phyloP scores from a whole-genome alignment of 2,797 vertebrate species.

The Anguilla megastoma region DNA sequence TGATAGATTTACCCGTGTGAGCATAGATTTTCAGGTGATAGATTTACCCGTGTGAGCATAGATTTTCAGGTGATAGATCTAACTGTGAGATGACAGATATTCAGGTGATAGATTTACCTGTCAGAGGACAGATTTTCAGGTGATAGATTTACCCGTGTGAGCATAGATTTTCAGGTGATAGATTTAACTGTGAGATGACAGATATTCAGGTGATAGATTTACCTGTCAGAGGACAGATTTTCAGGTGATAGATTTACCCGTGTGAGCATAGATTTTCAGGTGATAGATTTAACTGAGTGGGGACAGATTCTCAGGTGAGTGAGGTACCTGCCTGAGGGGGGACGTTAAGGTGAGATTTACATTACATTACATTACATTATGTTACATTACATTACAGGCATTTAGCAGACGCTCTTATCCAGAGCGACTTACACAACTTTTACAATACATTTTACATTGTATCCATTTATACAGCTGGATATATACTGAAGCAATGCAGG shows the following conservation, averaged over 20 bases:
- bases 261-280: no score
- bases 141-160: not conserved
- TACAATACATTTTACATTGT: no score
- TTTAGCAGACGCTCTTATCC: no score
- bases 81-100: not conserved
- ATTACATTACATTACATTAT: no score
- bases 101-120: no score
- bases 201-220: not conserved
- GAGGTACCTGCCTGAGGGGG: no score
- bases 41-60: not conserved
- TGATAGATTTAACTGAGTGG: not conserved
- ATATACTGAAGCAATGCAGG: no score
- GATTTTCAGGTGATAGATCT: not conserved
- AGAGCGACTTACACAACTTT: no score
- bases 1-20: not conserved
- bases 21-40: not conserved
- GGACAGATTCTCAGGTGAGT: not conserved
- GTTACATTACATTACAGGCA: no score
- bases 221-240: not conserved
- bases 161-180: not conserved
- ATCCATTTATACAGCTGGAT: no score
- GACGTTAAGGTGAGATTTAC: not conserved
- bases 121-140: not conserved
- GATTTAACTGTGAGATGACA: not conserved
- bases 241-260: not conserved